These are phyloP conservation scores for Meghimatium bilineatum DNA, from an alignment of 2,888 invertebrate genomes.

Conservation along the genomic window DNA sequence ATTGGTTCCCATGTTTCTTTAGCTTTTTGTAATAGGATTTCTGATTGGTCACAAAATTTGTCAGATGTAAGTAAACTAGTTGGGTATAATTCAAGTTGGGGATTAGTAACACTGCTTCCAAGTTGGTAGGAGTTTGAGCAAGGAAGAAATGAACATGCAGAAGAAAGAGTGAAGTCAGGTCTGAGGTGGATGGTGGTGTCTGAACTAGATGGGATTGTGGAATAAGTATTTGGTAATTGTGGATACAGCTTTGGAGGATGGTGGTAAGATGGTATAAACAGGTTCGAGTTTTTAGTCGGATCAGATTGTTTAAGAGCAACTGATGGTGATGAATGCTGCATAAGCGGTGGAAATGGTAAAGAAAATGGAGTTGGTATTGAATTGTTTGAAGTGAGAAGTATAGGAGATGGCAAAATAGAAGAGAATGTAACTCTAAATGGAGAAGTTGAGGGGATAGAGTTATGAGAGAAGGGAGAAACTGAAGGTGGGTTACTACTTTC, in stretches of 20 bases:
- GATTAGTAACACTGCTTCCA: background rate
- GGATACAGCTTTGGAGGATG: background rate
- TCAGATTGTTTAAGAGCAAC: background rate
- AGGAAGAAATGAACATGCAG: slow-evolving; percentile 4
- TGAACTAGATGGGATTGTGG: background rate
- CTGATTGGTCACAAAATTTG: background rate
- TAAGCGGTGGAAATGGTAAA: background rate
- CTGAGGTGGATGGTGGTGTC: background rate
- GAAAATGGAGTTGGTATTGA: background rate
- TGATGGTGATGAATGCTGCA: background rate
- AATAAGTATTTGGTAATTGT: background rate
- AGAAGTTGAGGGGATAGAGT: background rate
- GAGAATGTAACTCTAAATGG: background rate
- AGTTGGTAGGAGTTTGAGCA: background rate
- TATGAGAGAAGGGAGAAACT: background rate
- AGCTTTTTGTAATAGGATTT: background rate
- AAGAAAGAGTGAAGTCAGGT: slow-evolving; percentile 5
- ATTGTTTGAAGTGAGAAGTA: background rate
- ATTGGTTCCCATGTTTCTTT: background rate
- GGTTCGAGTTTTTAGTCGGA: background rate
- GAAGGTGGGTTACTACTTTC: background rate
- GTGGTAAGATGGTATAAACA: background rate
- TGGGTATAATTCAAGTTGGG: background rate
- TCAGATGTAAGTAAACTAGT: background rate
- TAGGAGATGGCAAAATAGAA: background rate